Evolutionary conservation across 2,888 invertebrate species (phyloP).

Genomic region (Cosmia pyralina): DNA sequence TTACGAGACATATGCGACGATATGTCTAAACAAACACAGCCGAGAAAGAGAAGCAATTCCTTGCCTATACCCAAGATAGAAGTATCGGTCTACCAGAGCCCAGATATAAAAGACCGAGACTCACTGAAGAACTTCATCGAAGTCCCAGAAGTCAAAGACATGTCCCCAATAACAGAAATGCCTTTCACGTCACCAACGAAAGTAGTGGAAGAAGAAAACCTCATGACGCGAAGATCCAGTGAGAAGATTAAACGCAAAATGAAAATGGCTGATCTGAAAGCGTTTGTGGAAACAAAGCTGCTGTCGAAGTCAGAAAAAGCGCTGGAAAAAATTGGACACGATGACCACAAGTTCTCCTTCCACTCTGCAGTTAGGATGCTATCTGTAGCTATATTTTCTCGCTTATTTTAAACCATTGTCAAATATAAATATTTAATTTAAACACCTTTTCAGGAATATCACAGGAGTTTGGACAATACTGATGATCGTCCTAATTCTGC

Average conservation of each 20-base stretch:
- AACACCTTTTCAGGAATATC: slow-evolving; percentile 92
- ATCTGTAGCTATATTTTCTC: slow-evolving; percentile 88
- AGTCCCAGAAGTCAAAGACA: slow-evolving; percentile 93
- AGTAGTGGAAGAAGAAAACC: slow-evolving; percentile 80
- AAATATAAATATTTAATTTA: slow-evolving; percentile 23
- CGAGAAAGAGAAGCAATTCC: slow-evolving; percentile 97
- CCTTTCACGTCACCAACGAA: slow-evolving; percentile 78
- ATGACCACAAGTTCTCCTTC: slow-evolving; percentile 91
- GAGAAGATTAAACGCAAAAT: slow-evolving; percentile 96
- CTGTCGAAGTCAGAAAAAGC: slow-evolving; percentile 97
- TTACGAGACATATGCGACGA: slow-evolving; percentile 97
- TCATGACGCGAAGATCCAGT: slow-evolving; percentile 92
- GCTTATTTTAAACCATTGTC: slow-evolving; percentile 51
- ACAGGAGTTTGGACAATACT: slow-evolving; percentile 95
- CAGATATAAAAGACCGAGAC: slow-evolving; percentile 92
- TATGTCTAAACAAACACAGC: slow-evolving; percentile 93
- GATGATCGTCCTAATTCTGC: slow-evolving; percentile 94
- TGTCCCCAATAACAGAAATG: slow-evolving; percentile 91
- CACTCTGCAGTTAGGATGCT: slow-evolving; percentile 91
- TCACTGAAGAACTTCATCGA: slow-evolving; percentile 94
- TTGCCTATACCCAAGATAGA: slow-evolving; percentile 98
- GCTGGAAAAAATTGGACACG: slow-evolving; percentile 96
- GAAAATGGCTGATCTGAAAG: slow-evolving; percentile 97
- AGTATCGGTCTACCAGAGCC: slow-evolving; percentile 95
- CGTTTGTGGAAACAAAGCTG: slow-evolving; percentile 97